Base-by-base conservation (phyloP, 2,888 invertebrate species). In the Xestia sexstrigata region DNA sequence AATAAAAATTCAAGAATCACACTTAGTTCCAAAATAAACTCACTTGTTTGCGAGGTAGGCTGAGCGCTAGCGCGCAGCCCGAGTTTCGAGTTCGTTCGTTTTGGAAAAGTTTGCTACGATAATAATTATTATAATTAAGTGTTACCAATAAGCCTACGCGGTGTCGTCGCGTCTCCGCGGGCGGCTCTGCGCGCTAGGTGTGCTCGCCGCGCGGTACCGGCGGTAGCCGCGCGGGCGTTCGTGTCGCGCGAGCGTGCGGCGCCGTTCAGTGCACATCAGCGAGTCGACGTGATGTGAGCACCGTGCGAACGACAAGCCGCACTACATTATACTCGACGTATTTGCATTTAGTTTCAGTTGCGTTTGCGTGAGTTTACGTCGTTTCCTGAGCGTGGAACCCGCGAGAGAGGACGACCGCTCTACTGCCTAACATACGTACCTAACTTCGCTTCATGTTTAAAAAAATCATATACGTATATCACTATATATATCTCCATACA, bases 11-110 rank as follows among this genome's bases (percentile, higher is more conserved):
- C 97, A 97, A 97, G 97, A 97, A 97, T 97, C 97, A 97, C 97
- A 97, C 97, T 97, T 97, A 97, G 97, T 97, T 97, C 97, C 97
- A 97, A 97, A 97, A 97, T 97, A 97, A 97, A 97, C 97, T 97
- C 97, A 97, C 97, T 97, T 97, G 97, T 97, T 96, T 97, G 97
- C 97, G 97, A 97, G 97, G 97, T 97, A 97, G 97, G 97, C 96
- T 96, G 96, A 93, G 96, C 96, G 96, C 96, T 93, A 91, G 94
- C 96, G 96, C 97, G 92, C 96, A 96, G 96, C 97, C 97, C 97
- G 96, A 97, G 95, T 97, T 96, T 97, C 96, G 97, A 97, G 97
- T 97, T 97, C 96, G 97, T 97, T 97, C 97, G 97, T 97, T 97
- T 97, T 97, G 97, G 97, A 97, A 96, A 97, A 96, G 96, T 96